Percentiles rank a stretch among this genome's conserved stretches.
Conservation (phyloP, 2,797 vertebrate genomes). For the Eulemur mongoz region DNA sequence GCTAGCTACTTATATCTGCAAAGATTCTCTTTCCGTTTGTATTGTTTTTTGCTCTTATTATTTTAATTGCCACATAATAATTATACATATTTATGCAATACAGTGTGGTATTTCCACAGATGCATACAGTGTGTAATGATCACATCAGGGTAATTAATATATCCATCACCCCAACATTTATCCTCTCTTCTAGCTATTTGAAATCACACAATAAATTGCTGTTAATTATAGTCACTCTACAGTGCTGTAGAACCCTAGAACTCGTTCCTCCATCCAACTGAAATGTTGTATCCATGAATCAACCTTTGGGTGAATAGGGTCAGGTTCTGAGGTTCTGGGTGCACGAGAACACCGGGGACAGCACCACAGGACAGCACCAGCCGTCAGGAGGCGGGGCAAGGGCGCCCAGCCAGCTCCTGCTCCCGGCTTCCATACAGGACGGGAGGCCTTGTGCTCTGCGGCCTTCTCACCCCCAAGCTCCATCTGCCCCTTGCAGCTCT, state of each 20-base stretch:
- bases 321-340: not conserved
- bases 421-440: rapidly evolving
- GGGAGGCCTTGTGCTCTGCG: rapidly evolving
- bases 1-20: not conserved
- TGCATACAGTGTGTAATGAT: not conserved
- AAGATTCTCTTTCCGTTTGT: not conserved
- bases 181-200: not conserved
- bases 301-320: not conserved
- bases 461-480: not conserved
- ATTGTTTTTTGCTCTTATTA: not conserved
- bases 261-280: not conserved
- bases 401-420: not conserved
- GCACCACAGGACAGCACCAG: not conserved
- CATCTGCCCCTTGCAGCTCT: not conserved
- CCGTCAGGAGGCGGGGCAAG: not conserved
- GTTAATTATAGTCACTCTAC: no score
- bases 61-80: not conserved
- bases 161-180: not conserved
- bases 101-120: not conserved
- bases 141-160: not conserved
- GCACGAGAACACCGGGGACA: not conserved
- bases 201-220: not conserved
- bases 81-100: not conserved
- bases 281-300: rapidly evolving
- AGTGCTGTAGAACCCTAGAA: not conserved